Evolutionary conservation across 2,113 vertebrate genomes (phyloP).

Genomic region (Mohoua ochrocephala): DNA sequence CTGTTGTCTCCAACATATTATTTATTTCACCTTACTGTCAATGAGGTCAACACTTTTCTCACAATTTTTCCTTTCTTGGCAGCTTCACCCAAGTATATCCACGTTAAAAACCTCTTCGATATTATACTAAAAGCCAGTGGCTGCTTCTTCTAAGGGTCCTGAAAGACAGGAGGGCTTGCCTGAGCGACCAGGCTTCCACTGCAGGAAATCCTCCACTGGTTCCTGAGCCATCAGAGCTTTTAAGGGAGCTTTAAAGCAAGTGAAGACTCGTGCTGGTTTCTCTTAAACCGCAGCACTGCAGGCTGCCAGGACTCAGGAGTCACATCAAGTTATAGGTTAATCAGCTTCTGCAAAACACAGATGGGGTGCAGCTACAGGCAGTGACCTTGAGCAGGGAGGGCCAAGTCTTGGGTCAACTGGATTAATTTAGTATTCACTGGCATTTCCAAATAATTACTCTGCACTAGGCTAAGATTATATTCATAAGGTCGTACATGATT

Average conservation of each 20-base stretch:
- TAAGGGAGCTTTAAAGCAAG: not conserved
- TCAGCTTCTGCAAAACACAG: not conserved
- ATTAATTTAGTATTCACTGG: slow-evolving; percentile 14
- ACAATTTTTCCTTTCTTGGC: not conserved
- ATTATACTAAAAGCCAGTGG: not conserved
- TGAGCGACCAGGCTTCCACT: not conserved
- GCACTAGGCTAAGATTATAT: slow-evolving; percentile 46
- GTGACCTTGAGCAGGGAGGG: slow-evolving; percentile 10
- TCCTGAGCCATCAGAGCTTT: not conserved
- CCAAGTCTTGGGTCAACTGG: not conserved
- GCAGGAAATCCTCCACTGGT: not conserved
- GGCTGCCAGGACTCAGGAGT: not conserved
- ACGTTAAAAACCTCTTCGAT: not conserved
- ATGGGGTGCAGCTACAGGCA: not conserved
- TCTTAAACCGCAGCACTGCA: not conserved
- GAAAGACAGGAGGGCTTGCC: not conserved
- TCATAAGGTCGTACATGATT: not conserved
- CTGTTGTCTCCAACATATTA: not conserved
- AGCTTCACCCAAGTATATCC: not conserved
- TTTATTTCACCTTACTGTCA: not conserved
- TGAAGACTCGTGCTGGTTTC: not conserved
- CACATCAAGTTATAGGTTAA: not conserved
- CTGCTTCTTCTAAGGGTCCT: not conserved
- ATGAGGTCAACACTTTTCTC: not conserved
- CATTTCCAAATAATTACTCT: slow-evolving; percentile 47